Percentiles rank a stretch among this genome's conserved stretches.
Conservation (phyloP, 1,140 invertebrate species). For the Triops longicaudatus region DNA sequence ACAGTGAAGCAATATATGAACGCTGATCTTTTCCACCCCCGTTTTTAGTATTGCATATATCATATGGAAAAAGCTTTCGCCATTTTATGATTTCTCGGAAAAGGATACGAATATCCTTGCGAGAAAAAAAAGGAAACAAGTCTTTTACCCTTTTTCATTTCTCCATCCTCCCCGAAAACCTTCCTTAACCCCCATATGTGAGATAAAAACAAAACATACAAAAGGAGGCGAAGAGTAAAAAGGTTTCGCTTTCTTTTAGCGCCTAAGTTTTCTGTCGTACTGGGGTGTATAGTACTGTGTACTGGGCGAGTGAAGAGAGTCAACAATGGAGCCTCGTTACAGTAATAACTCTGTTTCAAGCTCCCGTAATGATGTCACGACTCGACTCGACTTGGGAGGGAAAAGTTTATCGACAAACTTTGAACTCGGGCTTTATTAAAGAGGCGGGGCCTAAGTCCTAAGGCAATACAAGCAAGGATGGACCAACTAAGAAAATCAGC, state of each 20-base stretch:
- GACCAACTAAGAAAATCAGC: too few species aligned
- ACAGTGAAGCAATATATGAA: conserved; percentile 3
- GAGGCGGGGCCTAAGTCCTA: neutral
- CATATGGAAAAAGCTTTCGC: neutral
- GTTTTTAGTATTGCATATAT: neutral
- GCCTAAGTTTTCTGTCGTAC: too few species aligned
- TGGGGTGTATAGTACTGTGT: too few species aligned
- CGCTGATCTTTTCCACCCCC: neutral
- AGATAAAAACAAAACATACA: too few species aligned
- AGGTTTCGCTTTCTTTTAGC: too few species aligned
- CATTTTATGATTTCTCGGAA: neutral
- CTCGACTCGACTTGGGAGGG: neutral
- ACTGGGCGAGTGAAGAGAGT: neutral
- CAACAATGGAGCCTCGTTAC: conserved; percentile 5
- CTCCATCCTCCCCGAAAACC: neutral
- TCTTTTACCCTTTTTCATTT: neutral
- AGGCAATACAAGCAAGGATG: too few species aligned
- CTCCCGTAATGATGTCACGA: neutral
- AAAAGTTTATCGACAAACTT: conserved; percentile 4
- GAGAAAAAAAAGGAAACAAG: too few species aligned
- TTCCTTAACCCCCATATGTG: neutral
- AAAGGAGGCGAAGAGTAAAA: too few species aligned
- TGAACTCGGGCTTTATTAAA: neutral
- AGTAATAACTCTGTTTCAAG: conserved; percentile 6
- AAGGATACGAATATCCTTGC: too few species aligned